These are phyloP conservation scores for Pangasius sanitwongsei DNA, from an alignment of 2,797 vertebrate species.

Conservation along the genomic window DNA sequence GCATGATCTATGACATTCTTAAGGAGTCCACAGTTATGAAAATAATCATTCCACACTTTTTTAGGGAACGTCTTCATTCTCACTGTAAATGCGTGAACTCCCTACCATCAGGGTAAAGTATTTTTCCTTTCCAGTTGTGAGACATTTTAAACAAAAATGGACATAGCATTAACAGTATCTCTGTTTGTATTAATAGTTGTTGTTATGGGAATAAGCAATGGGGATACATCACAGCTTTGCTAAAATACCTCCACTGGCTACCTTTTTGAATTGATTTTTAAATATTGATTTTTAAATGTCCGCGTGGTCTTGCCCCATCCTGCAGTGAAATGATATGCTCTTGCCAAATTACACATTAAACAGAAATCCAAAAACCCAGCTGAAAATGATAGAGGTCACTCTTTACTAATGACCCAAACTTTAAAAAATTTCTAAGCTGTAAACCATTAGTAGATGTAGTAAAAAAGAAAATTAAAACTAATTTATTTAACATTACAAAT, in stretches of 20 bases:
- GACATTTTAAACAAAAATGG: background rate
- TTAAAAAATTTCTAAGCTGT: background rate
- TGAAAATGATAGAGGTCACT: background rate
- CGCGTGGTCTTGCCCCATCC: background rate
- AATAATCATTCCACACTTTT: too few species aligned
- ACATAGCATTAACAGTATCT: background rate
- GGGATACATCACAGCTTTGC: background rate
- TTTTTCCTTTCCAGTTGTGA: too few species aligned
- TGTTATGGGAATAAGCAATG: background rate
- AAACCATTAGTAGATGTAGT: background rate
- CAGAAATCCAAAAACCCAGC: background rate
- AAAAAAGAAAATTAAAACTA: background rate
- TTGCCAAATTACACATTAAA: slow-evolving; percentile 3
- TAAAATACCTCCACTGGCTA: background rate
- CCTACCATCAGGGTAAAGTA: too few species aligned
- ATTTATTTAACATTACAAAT: background rate
- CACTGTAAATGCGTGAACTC: too few species aligned
- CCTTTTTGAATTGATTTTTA: background rate
- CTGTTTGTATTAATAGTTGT: background rate
- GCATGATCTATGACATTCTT: background rate
- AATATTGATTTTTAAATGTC: slow-evolving; percentile 3
- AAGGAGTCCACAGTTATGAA: background rate
- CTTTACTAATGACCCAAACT: background rate
- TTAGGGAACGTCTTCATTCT: too few species aligned
- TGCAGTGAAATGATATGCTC: background rate